phyloP scores from a whole-genome alignment of 2,113 vertebrate species.

The Pyrgilauda ruficollis region DNA sequence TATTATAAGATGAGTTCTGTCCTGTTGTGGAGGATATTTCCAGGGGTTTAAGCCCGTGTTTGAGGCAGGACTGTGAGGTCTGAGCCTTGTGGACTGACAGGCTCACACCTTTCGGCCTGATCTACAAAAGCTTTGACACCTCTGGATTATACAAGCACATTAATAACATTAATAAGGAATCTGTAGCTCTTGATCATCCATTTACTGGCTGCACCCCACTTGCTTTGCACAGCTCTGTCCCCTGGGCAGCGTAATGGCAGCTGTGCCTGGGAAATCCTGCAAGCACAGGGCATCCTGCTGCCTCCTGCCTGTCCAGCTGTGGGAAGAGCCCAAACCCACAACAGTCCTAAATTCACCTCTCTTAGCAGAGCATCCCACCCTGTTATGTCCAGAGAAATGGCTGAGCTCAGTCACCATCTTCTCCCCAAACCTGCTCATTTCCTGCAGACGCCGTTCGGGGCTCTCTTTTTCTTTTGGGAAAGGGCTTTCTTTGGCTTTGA shows the following conservation, averaged over 20 bases:
- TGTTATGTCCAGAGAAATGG: neutral
- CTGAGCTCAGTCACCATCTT: neutral
- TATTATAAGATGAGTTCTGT: neutral
- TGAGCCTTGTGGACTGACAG: neutral
- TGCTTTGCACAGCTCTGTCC: neutral
- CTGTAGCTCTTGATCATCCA: neutral
- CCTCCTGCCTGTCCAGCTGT: neutral
- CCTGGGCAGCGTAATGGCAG: neutral
- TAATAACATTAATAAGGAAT: neutral
- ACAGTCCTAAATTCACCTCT: neutral
- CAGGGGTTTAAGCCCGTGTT: neutral
- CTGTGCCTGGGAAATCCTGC: neutral
- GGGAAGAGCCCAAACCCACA: neutral
- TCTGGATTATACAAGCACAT: neutral
- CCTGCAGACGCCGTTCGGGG: accelerated
- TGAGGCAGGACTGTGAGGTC: neutral
- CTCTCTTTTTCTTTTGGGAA: neutral
- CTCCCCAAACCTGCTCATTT: neutral
- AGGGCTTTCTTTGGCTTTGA: neutral
- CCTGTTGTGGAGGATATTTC: neutral
- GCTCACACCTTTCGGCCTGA: neutral
- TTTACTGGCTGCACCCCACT: neutral
- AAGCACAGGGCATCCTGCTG: neutral
- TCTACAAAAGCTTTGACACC: neutral
- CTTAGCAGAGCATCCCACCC: neutral